Percentiles rank a stretch among this genome's conserved stretches.
These are phyloP conservation scores for Tetropium fuscum DNA, from an alignment of 2,888 invertebrate genomes.

Conservation along the genomic window DNA sequence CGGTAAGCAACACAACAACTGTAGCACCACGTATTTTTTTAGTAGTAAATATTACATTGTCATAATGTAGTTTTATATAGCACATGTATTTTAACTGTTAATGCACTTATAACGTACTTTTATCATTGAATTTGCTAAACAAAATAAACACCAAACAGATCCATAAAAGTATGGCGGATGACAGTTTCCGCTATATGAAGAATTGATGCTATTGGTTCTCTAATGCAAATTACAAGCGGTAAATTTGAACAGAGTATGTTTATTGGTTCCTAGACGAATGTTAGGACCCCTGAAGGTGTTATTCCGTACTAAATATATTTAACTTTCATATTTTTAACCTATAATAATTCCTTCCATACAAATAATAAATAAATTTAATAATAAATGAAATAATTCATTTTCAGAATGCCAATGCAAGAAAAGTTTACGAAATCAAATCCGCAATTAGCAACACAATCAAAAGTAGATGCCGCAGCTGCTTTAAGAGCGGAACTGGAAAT, in stretches of 20 bases:
- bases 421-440: conserved; percentile 12
- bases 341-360: background rate
- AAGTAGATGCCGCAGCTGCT: conserved; percentile 46
- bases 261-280: background rate
- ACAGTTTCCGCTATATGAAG: conserved; percentile 26
- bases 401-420: conserved; percentile 23
- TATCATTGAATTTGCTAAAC: conserved; percentile 19
- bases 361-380: background rate
- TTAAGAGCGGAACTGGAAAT: conserved; percentile 70
- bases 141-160: conserved; percentile 43
- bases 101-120: conserved; percentile 17
- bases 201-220: conserved; percentile 26
- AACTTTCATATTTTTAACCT: background rate
- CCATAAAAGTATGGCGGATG: conserved; percentile 27
- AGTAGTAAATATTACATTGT: background rate
- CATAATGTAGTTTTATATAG: background rate
- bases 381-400: background rate
- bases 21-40: conserved; percentile 12
- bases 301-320: too few species aligned
- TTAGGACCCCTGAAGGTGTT: too few species aligned
- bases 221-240: conserved; percentile 10
- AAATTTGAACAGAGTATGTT: conserved; percentile 14
- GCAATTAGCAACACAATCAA: background rate
- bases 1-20: conserved; percentile 68
- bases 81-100: background rate